Evolutionary conservation across 2,113 vertebrate genomes (phyloP).

Genomic region (Podarcis cretensis): DNA sequence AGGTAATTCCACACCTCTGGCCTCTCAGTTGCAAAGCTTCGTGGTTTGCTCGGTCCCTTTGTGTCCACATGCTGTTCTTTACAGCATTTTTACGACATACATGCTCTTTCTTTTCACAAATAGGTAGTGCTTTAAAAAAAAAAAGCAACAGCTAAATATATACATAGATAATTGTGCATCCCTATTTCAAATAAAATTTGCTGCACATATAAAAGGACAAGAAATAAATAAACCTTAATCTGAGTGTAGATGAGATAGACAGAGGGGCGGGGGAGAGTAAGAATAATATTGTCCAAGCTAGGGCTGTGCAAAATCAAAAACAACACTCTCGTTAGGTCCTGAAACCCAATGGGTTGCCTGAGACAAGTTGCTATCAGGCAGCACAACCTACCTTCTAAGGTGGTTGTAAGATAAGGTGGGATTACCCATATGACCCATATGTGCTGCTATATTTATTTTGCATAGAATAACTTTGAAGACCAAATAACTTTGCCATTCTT

Average conservation of each 20-base stretch:
- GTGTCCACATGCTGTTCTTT: background rate
- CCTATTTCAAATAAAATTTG: background rate
- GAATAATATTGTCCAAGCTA: background rate
- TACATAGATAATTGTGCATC: background rate
- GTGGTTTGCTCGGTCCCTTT: background rate
- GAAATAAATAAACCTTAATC: too few species aligned
- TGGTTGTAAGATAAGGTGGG: background rate
- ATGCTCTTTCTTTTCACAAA: background rate
- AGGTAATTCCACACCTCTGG: background rate
- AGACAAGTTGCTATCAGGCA: too few species aligned
- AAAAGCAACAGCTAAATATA: too few species aligned
- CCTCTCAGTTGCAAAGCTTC: background rate
- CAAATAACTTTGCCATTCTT: background rate
- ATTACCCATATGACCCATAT: background rate
- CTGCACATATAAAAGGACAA: too few species aligned
- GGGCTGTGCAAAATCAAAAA: too few species aligned
- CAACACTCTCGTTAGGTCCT: too few species aligned
- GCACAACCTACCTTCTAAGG: background rate
- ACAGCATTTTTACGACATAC: background rate
- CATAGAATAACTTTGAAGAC: background rate
- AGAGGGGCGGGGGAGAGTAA: too few species aligned
- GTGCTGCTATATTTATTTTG: background rate
- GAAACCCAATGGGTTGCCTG: background rate
- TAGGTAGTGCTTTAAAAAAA: background rate
- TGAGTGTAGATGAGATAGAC: too few species aligned